Evolutionary conservation across 2,797 vertebrate species (phyloP).

Genomic region (Silurus lanzhouensis): DNA sequence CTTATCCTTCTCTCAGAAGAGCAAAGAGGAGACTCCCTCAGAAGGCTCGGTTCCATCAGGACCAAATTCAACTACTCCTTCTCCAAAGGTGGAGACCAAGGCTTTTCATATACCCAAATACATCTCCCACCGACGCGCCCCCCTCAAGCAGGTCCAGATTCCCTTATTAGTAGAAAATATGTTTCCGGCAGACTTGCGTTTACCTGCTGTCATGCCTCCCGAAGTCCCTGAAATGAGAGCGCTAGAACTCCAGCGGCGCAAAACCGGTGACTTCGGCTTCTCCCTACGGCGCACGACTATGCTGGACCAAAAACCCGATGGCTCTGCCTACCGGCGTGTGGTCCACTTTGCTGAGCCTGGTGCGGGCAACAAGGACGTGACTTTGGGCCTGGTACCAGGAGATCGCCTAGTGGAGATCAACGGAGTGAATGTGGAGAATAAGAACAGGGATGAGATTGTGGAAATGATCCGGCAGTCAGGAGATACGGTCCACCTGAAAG

Average conservation of each 20-base stretch:
- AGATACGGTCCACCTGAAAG: slow-evolving; percentile 88
- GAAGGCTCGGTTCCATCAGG: slow-evolving; percentile 76
- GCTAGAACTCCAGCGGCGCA: slow-evolving; percentile 87
- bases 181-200: slow-evolving; percentile 81
- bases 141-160: slow-evolving; percentile 61
- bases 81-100: slow-evolving; percentile 75
- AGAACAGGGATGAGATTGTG: slow-evolving; percentile 93
- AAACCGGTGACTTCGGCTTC: slow-evolving; percentile 96
- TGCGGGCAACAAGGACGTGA: slow-evolving; percentile 85
- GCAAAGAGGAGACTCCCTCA: slow-evolving; percentile 75
- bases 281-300: slow-evolving; percentile 91
- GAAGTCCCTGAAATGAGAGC: slow-evolving; percentile 79
- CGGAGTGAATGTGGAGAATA: slow-evolving; percentile 88
- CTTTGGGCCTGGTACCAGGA: slow-evolving; percentile 89
- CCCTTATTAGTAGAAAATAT: slow-evolving; percentile 84
- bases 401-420: slow-evolving; percentile 96
- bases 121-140: slow-evolving; percentile 19
- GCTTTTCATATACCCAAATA: slow-evolving; percentile 69
- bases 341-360: slow-evolving; percentile 97
- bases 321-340: slow-evolving; percentile 81
- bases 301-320: slow-evolving; percentile 86
- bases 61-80: slow-evolving; percentile 74
- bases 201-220: slow-evolving; percentile 79
- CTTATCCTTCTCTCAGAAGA: slow-evolving; percentile 82
- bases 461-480: slow-evolving; percentile 98